Evolutionary conservation across 2,888 invertebrate species (phyloP).

Genomic region (Epirrita christyi): DNA sequence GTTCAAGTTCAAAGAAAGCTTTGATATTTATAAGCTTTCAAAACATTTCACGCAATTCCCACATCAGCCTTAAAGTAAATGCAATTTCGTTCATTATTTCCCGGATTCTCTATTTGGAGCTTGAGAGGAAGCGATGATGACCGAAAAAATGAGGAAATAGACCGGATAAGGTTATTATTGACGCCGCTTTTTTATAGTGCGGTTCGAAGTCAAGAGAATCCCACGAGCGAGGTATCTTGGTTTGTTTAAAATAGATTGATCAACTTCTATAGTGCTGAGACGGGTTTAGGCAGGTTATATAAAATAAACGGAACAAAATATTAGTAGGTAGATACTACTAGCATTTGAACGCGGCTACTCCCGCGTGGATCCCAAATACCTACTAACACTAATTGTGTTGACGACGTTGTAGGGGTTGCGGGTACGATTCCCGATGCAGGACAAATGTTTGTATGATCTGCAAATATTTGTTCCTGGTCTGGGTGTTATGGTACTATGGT

Average conservation of each 20-base stretch:
- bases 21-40: conserved; percentile 7
- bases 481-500: no score
- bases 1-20: background rate
- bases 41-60: background rate
- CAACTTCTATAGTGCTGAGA: no score
- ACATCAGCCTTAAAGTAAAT: background rate
- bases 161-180: conserved; percentile 36
- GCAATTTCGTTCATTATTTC: conserved; percentile 3
- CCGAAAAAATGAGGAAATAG: conserved; percentile 32
- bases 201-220: conserved; percentile 10
- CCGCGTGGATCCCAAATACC: no score
- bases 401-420: no score
- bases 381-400: no score
- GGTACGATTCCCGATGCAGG: no score
- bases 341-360: no score
- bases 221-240: background rate
- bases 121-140: conserved; percentile 28
- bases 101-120: conserved; percentile 16
- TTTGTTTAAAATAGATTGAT: background rate
- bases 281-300: no score
- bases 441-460: no score
- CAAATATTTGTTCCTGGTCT: no score
- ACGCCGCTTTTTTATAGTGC: conserved; percentile 24
- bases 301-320: no score
- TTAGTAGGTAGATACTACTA: no score